These are phyloP conservation scores for Rutpela maculata DNA, from an alignment of 2,888 invertebrate species.

Conservation along the genomic window DNA sequence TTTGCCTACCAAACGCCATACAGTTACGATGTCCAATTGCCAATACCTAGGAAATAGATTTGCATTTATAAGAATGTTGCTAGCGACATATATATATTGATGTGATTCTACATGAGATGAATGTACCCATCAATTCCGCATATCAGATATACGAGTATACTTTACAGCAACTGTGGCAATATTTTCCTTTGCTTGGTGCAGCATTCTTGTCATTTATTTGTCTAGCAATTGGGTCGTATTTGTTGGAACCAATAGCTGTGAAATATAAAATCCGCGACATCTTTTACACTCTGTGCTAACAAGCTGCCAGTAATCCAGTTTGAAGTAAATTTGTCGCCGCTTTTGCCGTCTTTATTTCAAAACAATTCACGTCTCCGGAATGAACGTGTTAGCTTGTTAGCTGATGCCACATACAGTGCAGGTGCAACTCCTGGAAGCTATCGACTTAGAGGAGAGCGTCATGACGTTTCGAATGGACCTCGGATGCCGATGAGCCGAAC, in stretches of 20 bases:
- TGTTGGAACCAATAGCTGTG: slow-evolving; percentile 39
- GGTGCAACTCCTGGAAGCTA: slow-evolving; percentile 22
- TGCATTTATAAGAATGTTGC: background rate
- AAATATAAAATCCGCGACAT: slow-evolving; percentile 39
- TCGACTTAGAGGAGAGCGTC: slow-evolving; percentile 23
- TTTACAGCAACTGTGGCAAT: slow-evolving; percentile 33
- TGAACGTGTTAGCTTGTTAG: slow-evolving; percentile 53
- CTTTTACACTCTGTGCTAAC: slow-evolving; percentile 45
- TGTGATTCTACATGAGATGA: background rate
- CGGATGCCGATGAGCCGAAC: slow-evolving; percentile 23
- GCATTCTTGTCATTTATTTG: slow-evolving; percentile 40
- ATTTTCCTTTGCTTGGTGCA: slow-evolving; percentile 42
- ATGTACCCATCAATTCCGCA: background rate
- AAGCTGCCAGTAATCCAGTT: slow-evolving; percentile 49
- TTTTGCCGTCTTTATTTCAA: slow-evolving; percentile 47
- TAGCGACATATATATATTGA: background rate
- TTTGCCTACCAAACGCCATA: background rate
- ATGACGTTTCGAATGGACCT: slow-evolving; percentile 32
- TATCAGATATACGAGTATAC: background rate
- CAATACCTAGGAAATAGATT: background rate
- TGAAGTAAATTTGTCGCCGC: slow-evolving; percentile 47
- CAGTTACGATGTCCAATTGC: background rate
- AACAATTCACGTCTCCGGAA: slow-evolving; percentile 53
- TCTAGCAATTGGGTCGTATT: slow-evolving; percentile 41
- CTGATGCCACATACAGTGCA: slow-evolving; percentile 27